phyloP scores from a whole-genome alignment of 2,888 invertebrate genomes.

The Callimorpha dominula region DNA sequence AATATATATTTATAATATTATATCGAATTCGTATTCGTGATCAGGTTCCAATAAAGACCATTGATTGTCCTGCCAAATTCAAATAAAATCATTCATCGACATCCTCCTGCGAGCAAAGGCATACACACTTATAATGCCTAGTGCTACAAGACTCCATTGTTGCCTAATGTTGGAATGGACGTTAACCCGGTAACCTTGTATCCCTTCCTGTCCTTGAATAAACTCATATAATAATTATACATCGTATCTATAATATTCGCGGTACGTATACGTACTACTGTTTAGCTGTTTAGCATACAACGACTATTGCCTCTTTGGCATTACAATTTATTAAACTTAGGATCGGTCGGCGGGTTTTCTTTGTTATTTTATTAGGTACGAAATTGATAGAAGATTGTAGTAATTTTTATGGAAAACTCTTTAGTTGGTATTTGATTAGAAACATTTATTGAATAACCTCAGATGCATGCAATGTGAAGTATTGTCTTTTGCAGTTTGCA shows the following conservation, averaged over 20 bases:
- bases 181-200: conserved; percentile 23
- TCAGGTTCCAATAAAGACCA: background rate
- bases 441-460: background rate
- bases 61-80: background rate
- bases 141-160: conserved; percentile 13
- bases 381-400: background rate
- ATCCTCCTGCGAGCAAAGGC: conserved; percentile 8
- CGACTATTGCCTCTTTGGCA: conserved; percentile 8
- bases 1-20: background rate
- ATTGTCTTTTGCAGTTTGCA: background rate
- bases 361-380: background rate
- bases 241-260: conserved; percentile 15
- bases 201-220: conserved; percentile 19
- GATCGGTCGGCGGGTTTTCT: background rate
- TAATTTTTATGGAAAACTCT: background rate
- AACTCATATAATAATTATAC: conserved; percentile 5
- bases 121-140: conserved; percentile 19
- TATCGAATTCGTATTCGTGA: background rate
- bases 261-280: conserved; percentile 18
- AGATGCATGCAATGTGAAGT: background rate
- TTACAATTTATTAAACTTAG: conserved; percentile 5
- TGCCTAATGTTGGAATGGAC: conserved; percentile 16
- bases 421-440: background rate
- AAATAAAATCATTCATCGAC: background rate
- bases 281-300: conserved; percentile 41